Conservation (phyloP, 2,888 invertebrate species). For the Eupithecia subumbrata region DNA sequence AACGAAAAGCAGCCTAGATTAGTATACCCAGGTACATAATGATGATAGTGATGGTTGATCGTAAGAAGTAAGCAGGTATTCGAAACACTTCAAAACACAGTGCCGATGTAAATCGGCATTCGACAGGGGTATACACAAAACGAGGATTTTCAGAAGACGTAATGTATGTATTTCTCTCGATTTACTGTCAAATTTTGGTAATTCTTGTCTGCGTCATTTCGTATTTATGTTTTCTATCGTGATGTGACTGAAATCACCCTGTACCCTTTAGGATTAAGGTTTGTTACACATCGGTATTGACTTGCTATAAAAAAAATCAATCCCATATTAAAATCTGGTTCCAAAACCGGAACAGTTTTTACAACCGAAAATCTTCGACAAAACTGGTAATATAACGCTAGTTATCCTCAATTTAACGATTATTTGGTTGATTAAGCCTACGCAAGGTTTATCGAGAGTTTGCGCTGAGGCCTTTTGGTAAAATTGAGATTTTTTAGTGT, state of each 20-base stretch:
- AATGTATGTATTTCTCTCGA: too few relatives aligned
- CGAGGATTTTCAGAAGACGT: neutral
- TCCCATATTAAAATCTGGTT: slow-evolving; percentile 26
- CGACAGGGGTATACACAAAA: too few relatives aligned
- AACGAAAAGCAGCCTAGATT: too few relatives aligned
- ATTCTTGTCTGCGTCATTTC: neutral
- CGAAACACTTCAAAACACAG: too few relatives aligned
- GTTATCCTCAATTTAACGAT: slow-evolving; percentile 35
- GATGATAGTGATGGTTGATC: too few relatives aligned
- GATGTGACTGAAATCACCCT: slow-evolving; percentile 11
- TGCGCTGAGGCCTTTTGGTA: neutral
- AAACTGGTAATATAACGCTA: slow-evolving; percentile 31
- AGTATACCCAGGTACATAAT: too few relatives aligned
- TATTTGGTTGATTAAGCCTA: slow-evolving; percentile 28
- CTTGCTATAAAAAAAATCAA: slow-evolving; percentile 20
- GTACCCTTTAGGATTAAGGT: slow-evolving; percentile 9
- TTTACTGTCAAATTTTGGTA: too few relatives aligned
- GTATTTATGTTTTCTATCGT: neutral
- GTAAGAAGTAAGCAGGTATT: too few relatives aligned
- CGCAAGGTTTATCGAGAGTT: neutral
- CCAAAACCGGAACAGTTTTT: slow-evolving; percentile 30
- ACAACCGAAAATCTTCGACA: slow-evolving; percentile 22
- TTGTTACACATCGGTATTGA: slow-evolving; percentile 13
- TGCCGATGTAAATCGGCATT: too few relatives aligned
- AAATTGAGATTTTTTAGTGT: neutral